A percentile compares a stretch with the other conserved stretches of the same genome.
Evolutionary conservation across 2,888 invertebrate genomes (phyloP).

Genomic region (Eueremaeus valkanovi): DNA sequence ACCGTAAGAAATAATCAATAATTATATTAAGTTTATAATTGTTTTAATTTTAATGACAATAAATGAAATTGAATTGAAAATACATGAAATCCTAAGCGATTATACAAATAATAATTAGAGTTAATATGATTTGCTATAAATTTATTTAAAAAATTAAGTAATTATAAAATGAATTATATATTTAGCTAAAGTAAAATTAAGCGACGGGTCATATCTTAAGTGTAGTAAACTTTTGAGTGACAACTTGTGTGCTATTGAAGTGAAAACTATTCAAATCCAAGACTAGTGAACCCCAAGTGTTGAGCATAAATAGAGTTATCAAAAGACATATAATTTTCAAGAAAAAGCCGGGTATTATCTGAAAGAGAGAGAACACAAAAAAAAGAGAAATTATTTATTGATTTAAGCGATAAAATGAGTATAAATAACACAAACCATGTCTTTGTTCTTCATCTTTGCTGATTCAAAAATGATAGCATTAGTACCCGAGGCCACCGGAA

Average conservation of each 20-base stretch:
- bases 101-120: too few species aligned
- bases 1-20: too few species aligned
- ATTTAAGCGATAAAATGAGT: not conserved
- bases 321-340: constrained; percentile 70
- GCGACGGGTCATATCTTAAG: not conserved
- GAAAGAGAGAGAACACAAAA: constrained; percentile 46
- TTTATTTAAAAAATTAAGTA: too few species aligned
- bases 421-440: constrained; percentile 61
- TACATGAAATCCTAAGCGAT: too few species aligned
- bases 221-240: not conserved
- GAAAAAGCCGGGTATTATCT: constrained; percentile 71
- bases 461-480: constrained; percentile 88
- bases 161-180: too few species aligned
- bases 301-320: constrained; percentile 66
- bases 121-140: too few species aligned
- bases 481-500: constrained; percentile 91
- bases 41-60: too few species aligned
- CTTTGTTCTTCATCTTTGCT: constrained; percentile 70
- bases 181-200: not conserved
- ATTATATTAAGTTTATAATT: too few species aligned
- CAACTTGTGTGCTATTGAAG: not conserved
- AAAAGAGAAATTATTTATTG: not conserved
- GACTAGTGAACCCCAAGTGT: constrained; percentile 62
- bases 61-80: too few species aligned
- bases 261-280: constrained; percentile 42